phyloP scores from a whole-genome alignment of 2,797 vertebrate genomes.

The Hoplostethus mediterraneus region DNA sequence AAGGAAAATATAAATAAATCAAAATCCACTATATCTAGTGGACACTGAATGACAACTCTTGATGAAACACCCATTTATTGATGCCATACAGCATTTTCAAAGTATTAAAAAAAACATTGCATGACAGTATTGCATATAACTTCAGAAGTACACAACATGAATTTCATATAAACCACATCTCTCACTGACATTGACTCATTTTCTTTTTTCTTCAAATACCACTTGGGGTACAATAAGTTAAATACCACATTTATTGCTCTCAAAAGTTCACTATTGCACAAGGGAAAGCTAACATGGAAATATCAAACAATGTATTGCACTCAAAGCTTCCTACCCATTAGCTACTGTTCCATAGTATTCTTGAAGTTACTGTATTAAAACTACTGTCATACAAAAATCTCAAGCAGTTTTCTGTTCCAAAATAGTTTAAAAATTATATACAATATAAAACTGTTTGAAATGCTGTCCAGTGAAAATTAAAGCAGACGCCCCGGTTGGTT shows the following conservation, averaged over 20 bases:
- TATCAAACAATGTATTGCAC: slow-evolving; percentile 49
- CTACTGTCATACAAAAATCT: slow-evolving; percentile 52
- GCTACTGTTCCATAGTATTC: slow-evolving; percentile 7
- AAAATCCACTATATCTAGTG: slow-evolving; percentile 54
- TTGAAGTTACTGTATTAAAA: slow-evolving; percentile 33
- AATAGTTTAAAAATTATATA: slow-evolving; percentile 42
- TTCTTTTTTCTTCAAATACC: slow-evolving; percentile 1
- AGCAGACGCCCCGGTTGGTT: slow-evolving; percentile 10
- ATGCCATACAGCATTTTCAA: slow-evolving; percentile 54
- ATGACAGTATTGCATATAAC: slow-evolving; percentile 63
- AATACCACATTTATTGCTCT: slow-evolving; percentile 78
- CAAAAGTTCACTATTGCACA: slow-evolving; percentile 67
- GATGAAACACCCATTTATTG: slow-evolving; percentile 71
- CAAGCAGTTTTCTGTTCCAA: slow-evolving; percentile 36
- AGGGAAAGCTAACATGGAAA: slow-evolving; percentile 45
- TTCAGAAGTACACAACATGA: slow-evolving; percentile 64
- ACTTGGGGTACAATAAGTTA: slow-evolving; percentile 28
- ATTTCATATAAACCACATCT: slow-evolving; percentile 35
- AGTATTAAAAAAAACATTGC: slow-evolving; percentile 60
- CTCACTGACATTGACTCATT: background rate
- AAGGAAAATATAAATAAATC: slow-evolving; percentile 66
- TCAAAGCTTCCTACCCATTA: slow-evolving; percentile 1
- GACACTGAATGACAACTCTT: slow-evolving; percentile 39
- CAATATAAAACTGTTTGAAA: slow-evolving; percentile 62
- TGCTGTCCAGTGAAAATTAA: slow-evolving; percentile 26